Percentiles rank a stretch among this genome's conserved stretches.
Evolutionary conservation across 2,113 vertebrate genomes (phyloP).

Genomic region (Myxocyprinus asiaticus): DNA sequence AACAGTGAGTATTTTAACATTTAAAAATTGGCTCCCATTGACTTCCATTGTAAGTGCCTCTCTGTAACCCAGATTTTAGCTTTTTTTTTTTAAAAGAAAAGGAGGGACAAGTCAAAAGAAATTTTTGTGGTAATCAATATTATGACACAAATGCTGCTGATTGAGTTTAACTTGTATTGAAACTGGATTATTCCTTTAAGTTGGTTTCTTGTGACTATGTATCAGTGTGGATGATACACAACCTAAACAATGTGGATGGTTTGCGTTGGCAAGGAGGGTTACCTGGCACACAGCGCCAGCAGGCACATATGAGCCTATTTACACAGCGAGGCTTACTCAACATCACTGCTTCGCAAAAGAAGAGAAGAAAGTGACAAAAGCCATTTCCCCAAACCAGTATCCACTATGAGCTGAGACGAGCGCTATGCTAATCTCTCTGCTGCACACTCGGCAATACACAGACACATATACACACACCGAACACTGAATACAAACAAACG

Average conservation of each 20-base stretch:
- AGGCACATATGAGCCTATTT: slow-evolving; percentile 21
- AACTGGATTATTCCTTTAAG: too few species aligned
- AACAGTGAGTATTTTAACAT: too few species aligned
- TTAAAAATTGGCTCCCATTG: too few species aligned
- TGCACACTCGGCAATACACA: slow-evolving; percentile 4
- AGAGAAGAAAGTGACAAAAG: slow-evolving; percentile 16
- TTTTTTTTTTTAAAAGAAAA: too few species aligned
- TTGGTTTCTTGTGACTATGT: background rate
- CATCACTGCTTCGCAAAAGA: slow-evolving; percentile 13
- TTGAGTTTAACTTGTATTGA: too few species aligned
- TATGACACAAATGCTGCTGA: too few species aligned
- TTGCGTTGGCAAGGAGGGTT: slow-evolving; percentile 15
- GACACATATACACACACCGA: background rate
- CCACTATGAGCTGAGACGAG: slow-evolving; percentile 24
- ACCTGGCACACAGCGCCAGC: slow-evolving; percentile 24
- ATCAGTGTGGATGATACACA: background rate
- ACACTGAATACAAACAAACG: slow-evolving; percentile 4
- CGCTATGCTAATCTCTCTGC: slow-evolving; percentile 37
- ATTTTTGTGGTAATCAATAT: too few species aligned
- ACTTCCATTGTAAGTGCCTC: too few species aligned
- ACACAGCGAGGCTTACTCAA: slow-evolving; percentile 7
- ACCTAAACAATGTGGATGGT: background rate
- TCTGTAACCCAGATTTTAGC: too few species aligned
- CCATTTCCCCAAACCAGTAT: slow-evolving; percentile 43
- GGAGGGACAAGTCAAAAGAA: too few species aligned